These are phyloP conservation scores for Phrynocephalus guinanensis DNA, from an alignment of 2,797 vertebrate genomes.

Conservation along the genomic window DNA sequence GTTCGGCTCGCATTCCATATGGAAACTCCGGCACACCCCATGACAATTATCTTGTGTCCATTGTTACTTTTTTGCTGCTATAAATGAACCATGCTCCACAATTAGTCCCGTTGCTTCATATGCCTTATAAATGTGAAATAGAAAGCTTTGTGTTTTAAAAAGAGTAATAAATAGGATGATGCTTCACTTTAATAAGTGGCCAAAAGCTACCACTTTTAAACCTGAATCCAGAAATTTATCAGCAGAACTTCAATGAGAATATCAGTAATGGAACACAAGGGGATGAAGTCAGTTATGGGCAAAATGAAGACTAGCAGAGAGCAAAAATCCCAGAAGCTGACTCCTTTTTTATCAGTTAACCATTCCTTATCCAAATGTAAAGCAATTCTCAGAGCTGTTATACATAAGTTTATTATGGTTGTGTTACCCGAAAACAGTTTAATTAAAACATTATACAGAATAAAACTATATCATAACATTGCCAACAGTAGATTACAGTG, in stretches of 20 bases:
- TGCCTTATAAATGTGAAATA: background rate
- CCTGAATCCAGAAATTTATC: background rate
- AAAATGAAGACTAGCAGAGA: no score
- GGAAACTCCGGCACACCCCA: slow-evolving; percentile 24
- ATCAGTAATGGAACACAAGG: background rate
- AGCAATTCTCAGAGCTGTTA: no score
- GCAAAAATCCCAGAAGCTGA: no score
- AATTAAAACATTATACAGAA: no score
- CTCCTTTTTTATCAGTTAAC: no score
- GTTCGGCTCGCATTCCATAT: slow-evolving; percentile 26
- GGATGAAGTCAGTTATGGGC: no score
- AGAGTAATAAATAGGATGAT: background rate
- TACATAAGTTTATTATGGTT: no score
- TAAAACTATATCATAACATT: no score
- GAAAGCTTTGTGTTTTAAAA: background rate
- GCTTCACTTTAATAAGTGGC: background rate
- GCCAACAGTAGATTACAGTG: no score
- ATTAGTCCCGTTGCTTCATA: background rate
- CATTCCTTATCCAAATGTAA: no score
- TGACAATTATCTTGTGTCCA: slow-evolving; percentile 27
- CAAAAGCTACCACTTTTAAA: background rate
- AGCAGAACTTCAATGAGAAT: background rate
- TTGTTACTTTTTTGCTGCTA: slow-evolving; percentile 12
- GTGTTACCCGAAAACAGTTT: no score
- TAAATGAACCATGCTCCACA: slow-evolving; percentile 28